Conservation (phyloP, 2,888 invertebrate genomes). For the Rhogogaster chlorosoma region DNA sequence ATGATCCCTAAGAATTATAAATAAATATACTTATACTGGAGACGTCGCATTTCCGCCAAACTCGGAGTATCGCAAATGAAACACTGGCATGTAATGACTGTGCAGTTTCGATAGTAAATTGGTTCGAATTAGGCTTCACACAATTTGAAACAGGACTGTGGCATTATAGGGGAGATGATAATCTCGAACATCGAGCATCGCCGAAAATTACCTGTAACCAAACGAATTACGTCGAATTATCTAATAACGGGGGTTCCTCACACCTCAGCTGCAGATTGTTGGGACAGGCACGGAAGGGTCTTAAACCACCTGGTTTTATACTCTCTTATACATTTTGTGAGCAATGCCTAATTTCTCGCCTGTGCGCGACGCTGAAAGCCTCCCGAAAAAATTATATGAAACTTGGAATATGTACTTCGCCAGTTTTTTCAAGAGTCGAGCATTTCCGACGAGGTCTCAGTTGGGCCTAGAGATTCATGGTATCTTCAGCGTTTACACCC, state of each 20-base stretch:
- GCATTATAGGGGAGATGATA: neutral
- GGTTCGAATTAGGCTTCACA: conserved; percentile 28
- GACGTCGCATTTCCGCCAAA: neutral
- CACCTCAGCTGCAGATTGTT: conserved; percentile 24
- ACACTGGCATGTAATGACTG: neutral
- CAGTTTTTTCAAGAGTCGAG: neutral
- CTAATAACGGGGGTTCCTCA: conserved; percentile 20
- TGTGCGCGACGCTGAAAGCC: neutral
- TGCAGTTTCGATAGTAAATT: neutral
- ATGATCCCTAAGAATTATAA: neutral
- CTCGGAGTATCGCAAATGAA: conserved; percentile 12
- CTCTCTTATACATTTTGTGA: neutral
- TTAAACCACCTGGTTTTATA: conserved; percentile 27
- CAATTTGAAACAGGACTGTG: neutral
- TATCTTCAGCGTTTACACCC: neutral
- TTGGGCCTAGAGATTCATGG: neutral
- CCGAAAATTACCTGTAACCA: conserved; percentile 14
- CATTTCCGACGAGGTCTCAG: neutral
- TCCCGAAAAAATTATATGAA: neutral
- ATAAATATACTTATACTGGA: neutral
- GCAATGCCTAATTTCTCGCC: neutral
- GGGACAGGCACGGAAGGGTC: neutral
- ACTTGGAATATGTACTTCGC: neutral
- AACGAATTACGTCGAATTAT: conserved; percentile 8
- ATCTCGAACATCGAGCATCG: neutral